Evolutionary conservation across 1,140 invertebrate genomes (phyloP).

Genomic region (Meloidogyne floridensis): DNA sequence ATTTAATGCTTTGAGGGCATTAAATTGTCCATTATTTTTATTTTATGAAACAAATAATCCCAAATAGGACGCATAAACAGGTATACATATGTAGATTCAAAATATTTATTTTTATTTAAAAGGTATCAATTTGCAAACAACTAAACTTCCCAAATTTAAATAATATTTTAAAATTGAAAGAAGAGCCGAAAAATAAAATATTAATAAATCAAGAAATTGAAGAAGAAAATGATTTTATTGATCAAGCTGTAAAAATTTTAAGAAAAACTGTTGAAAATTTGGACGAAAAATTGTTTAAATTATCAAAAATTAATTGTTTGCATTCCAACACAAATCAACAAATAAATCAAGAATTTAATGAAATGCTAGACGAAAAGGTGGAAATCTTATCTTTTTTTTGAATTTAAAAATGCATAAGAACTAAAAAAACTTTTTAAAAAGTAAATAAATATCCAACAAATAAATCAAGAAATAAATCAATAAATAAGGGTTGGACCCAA

Average conservation of each 20-base stretch:
- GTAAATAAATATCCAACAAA: no score
- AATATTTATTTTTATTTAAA: not conserved
- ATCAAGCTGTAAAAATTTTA: constrained; percentile 2
- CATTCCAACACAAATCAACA: no score
- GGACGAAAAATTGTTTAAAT: not conserved
- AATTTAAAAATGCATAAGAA: no score
- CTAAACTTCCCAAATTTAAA: not conserved
- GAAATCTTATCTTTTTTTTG: no score
- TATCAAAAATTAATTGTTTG: not conserved
- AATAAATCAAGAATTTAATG: not conserved
- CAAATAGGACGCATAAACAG: not conserved
- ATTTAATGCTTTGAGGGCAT: no score
- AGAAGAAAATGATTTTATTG: not conserved
- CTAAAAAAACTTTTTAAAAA: no score
- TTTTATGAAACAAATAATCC: no score
- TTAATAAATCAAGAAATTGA: not conserved
- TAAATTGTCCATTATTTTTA: no score
- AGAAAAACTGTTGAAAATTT: not conserved
- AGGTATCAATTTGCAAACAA: not conserved
- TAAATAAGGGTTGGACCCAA: no score
- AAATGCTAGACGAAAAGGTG: not conserved
- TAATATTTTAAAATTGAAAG: not conserved
- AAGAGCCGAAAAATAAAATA: not conserved
- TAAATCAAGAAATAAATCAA: no score
- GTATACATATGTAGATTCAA: not conserved